Base-by-base conservation (phyloP, 2,888 invertebrate species). In the Deilephila porcellus region DNA sequence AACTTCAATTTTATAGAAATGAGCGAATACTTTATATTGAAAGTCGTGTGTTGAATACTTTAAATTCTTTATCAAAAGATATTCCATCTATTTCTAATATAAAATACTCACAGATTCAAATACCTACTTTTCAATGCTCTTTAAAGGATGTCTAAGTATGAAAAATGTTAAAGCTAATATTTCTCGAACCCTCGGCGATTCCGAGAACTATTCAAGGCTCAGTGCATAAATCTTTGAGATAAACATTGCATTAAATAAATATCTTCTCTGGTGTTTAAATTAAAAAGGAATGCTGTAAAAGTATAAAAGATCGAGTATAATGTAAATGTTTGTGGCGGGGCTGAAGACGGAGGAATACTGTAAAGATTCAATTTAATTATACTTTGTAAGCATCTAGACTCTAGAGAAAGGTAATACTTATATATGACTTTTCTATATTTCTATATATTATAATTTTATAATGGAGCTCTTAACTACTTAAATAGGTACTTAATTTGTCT, bases 191-290 rank as follows among this genome's bases (percentile, higher is more conserved):
- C 67, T 67, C 45, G 67, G 45, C 52, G 52, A 67, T 67, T 20
- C 37, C 11, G 20, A 67, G 14, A 67, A 17, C 52, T 67, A 25
- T 67, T 25, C 17, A 67, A 25, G 60, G 73, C 74, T 20, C 64
- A 45, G 37, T 74, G 73, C 59, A 73, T 45, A 29, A 45, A 60
- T 62, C 32, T 25, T 52, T 67, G 37, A 45, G 25, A 52, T 25
- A 52, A 52, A 67, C 45, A 67, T 45, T 45, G 11, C 45, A 64
- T 67, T 52, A 25, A 64, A 67, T 52, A 67, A 52, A 52, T 25
- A 25, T 25, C 45, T 20, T 4, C 45, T 14, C 14, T 67, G 20
- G 0, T 67, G 45, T 45, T 52, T 52, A 14, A 67, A 25, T n/a
- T 71, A 20, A 74, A 60, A 32, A 5, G 14, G 20, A 5, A 14